Evolutionary conservation across 2,888 invertebrate species (phyloP), one percentile per base, ranked within the genome.

Genomic region (Parthenolecanium corni): DNA sequence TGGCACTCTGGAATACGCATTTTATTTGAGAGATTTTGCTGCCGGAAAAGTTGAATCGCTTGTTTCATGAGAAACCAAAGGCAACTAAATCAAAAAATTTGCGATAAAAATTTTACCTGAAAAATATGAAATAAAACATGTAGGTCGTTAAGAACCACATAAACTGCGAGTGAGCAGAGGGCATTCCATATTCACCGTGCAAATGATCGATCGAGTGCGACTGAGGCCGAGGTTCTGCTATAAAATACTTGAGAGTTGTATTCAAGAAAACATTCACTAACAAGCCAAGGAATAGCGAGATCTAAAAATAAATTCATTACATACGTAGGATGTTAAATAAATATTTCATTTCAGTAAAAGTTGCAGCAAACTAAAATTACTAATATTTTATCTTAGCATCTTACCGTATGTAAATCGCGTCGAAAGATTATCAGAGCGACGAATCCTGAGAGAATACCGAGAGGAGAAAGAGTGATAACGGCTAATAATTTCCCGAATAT

Each of bases 141-240:
- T 92, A 93, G 56, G 83, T 80, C 67, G 89, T 82, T 75, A 91
- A 90, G 75, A 92, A 93, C 87, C 89, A 90, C 77, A 89, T 84
- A 73, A 89, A 88, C 76, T 92, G 92, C 69, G 91, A 81, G 78
- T 93, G 93, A 66, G 87, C 85, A 36, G 91, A 92, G 62, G 92
- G 93, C 92, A 92, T 92, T 69, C 87, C 88, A 78, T 85, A 88
- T 75, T 88, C 86, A 70, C 82, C 82, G 70, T 83, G 83, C 62
- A 84, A 73, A 31, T 52, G 53, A 61, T 68, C 66, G 70, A 80
- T 77, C 65, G 81, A 80, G 71, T 86, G 78, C 66, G 77, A 76
- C 69, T 85, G 72, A 57, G 93, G 93, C 71, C 92, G 79, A 53
- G 83, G 79, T 76, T 92, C 89, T 73, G 84, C 82, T 69, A 92